These are phyloP conservation scores for Caenorhabditis elegans DNA, from an alignment of 1,140 invertebrate genomes.

Conservation along the genomic window DNA sequence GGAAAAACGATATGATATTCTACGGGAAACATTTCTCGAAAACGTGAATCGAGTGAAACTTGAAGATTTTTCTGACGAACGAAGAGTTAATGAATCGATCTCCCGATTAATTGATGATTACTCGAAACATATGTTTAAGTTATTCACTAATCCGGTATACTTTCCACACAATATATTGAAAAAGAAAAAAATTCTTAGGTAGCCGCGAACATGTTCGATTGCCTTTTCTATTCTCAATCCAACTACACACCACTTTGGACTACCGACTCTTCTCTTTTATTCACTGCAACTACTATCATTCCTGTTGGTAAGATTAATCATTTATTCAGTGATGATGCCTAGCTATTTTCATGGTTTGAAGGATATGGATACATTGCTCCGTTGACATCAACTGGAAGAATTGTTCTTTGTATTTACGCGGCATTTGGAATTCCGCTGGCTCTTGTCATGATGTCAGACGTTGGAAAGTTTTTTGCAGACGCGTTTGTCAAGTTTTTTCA, in stretches of 20 bases:
- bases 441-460: constrained; percentile 46
- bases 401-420: constrained; percentile 44
- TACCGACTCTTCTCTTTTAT: constrained; percentile 39
- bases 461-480: constrained; percentile 49
- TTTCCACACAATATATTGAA: constrained; percentile 22
- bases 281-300: constrained; percentile 50
- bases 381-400: constrained; percentile 33
- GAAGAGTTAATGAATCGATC: constrained; percentile 20
- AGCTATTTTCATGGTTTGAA: not conserved
- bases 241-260: constrained; percentile 42
- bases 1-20: not conserved
- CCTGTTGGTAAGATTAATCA: constrained; percentile 40
- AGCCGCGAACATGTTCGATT: constrained; percentile 35
- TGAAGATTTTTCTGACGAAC: not conserved
- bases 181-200: not conserved
- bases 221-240: not conserved
- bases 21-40: constrained; percentile 3
- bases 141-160: constrained; percentile 47
- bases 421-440: constrained; percentile 48
- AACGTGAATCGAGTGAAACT: constrained; percentile 1
- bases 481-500: constrained; percentile 42
- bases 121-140: constrained; percentile 25
- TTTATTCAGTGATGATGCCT: not conserved
- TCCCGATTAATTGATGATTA: constrained; percentile 41
- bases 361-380: constrained; percentile 50